These are phyloP conservation scores for Petrophora chlorosata DNA, from an alignment of 2,888 invertebrate species.

Conservation along the genomic window DNA sequence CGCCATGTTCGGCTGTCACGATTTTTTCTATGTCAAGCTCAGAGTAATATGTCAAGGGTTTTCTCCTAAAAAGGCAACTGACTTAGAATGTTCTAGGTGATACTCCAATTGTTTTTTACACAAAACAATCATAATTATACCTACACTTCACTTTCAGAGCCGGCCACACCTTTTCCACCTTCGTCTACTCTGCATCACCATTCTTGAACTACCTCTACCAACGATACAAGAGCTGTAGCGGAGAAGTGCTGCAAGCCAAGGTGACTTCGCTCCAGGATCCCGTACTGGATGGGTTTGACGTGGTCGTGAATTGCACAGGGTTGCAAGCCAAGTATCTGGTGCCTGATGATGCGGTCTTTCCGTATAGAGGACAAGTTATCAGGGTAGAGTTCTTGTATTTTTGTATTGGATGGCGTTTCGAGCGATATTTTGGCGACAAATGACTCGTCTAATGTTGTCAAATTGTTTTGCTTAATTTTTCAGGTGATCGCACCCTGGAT, in stretches of 20 bases:
- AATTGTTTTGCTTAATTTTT: no score
- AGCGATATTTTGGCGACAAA: no score
- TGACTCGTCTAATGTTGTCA: no score
- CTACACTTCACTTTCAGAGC: constrained; percentile 60
- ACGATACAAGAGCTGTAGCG: constrained; percentile 85
- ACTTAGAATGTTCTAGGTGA: no score
- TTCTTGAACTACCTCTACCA: constrained; percentile 87
- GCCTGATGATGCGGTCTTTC: constrained; percentile 83
- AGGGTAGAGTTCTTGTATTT: constrained; percentile 78
- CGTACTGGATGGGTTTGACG: constrained; percentile 83
- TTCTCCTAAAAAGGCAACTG: no score
- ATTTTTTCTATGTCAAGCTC: no score
- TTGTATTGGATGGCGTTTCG: no score
- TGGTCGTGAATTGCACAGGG: constrained; percentile 92
- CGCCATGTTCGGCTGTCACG: no score
- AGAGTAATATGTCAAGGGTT: no score
- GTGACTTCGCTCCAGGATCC: constrained; percentile 60
- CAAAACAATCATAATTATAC: not conserved
- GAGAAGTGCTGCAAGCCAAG: constrained; percentile 72
- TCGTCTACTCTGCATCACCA: constrained; percentile 86
- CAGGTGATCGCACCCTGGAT: constrained; percentile 88
- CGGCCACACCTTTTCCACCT: constrained; percentile 87
- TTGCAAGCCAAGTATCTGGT: constrained; percentile 86
- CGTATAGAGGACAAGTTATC: constrained; percentile 90
- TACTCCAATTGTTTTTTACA: not conserved